phyloP scores from a whole-genome alignment of 2,888 invertebrate genomes.

The Sicus ferrugineus region DNA sequence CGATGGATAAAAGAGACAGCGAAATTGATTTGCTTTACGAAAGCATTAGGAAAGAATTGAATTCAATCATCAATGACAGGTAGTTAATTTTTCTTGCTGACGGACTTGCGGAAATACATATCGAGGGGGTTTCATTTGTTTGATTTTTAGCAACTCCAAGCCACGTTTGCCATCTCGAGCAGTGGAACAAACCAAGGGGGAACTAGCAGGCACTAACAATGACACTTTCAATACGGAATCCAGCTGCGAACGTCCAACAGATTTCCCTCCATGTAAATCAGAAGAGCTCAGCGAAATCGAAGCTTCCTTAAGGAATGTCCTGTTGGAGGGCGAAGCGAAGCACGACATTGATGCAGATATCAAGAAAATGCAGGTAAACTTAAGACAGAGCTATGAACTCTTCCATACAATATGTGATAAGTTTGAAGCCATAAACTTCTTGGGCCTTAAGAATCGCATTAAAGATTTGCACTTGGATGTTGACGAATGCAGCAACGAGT shows the following conservation, averaged over 20 bases:
- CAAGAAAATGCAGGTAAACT: slow-evolving; percentile 52
- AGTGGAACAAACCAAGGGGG: too few relatives aligned
- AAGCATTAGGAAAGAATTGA: slow-evolving; percentile 51
- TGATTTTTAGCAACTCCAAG: too few relatives aligned
- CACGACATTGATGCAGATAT: slow-evolving; percentile 51
- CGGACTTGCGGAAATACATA: too few relatives aligned
- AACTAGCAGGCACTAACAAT: too few relatives aligned
- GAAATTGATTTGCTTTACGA: slow-evolving; percentile 46
- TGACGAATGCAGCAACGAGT: slow-evolving; percentile 41
- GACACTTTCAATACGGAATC: too few relatives aligned
- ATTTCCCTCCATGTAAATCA: not conserved
- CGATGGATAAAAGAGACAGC: slow-evolving; percentile 40
- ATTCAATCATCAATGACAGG: slow-evolving; percentile 48
- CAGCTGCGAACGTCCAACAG: not conserved
- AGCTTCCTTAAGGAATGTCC: not conserved
- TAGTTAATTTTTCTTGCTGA: not conserved
- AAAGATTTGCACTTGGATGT: slow-evolving; percentile 53
- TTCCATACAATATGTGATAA: slow-evolving; percentile 55
- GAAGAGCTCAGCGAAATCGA: not conserved
- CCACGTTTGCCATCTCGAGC: too few relatives aligned
- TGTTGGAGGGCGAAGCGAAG: slow-evolving; percentile 42
- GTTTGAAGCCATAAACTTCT: slow-evolving; percentile 57
- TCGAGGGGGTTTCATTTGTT: too few relatives aligned
- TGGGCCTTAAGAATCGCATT: slow-evolving; percentile 52
- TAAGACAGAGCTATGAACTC: slow-evolving; percentile 55